phyloP scores from a whole-genome alignment of 37 sponge, comb jelly and placozoan genomes.

The Ianthella basta region DNA sequence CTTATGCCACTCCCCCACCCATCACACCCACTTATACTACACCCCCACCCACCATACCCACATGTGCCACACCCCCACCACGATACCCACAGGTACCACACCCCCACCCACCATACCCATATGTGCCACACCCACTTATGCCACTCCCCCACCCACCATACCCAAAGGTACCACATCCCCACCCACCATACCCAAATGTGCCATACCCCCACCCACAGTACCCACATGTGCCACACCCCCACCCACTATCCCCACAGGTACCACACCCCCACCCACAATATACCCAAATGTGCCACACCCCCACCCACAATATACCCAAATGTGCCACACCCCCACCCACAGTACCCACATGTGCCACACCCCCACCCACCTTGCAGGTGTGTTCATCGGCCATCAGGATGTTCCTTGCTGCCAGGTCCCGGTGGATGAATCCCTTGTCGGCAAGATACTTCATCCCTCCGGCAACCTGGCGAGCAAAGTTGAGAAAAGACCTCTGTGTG shows the following conservation, averaged over 20 bases:
- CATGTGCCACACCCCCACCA: not conserved
- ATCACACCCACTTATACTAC: too few relatives aligned
- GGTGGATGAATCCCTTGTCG: conserved; percentile 5
- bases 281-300: not conserved
- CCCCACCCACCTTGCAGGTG: conserved; percentile 17
- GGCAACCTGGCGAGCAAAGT: conserved; percentile 2
- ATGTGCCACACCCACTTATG: too few relatives aligned
- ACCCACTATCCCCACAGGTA: too few relatives aligned
- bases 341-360: not conserved
- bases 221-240: too few relatives aligned
- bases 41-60: too few relatives aligned
- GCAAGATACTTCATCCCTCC: conserved; percentile 13
- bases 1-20: too few relatives aligned
- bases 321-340: not conserved
- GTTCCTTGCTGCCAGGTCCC: conserved; percentile 34
- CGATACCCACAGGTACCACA: not conserved
- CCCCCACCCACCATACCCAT: too few relatives aligned
- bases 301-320: not conserved
- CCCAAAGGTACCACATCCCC: too few relatives aligned
- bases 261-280: too few relatives aligned
- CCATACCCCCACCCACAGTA: too few relatives aligned
- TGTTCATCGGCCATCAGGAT: not conserved
- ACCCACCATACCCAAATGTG: too few relatives aligned
- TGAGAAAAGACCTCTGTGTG: not conserved
- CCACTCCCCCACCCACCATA: too few relatives aligned